These are phyloP conservation scores for Hyperopisus bebe DNA, from an alignment of 2,113 vertebrate genomes.

Conservation along the genomic window DNA sequence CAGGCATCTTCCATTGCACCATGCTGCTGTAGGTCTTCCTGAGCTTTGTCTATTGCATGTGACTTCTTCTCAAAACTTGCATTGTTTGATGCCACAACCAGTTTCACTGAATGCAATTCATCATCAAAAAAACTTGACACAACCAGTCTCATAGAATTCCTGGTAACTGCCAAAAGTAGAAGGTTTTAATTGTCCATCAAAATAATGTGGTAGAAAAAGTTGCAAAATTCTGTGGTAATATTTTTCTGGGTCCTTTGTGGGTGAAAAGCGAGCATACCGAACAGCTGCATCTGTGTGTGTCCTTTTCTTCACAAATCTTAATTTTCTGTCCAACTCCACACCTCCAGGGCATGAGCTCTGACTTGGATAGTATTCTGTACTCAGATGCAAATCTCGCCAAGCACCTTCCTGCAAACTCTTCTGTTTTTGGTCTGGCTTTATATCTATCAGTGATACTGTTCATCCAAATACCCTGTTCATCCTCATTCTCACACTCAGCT, in stretches of 20 bases:
- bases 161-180: neutral
- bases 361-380: neutral
- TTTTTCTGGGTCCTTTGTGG: neutral
- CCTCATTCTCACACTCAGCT: neutral
- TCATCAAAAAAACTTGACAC: too few relatives aligned
- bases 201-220: neutral
- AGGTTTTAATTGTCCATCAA: neutral
- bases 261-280: neutral
- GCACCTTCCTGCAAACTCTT: neutral
- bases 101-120: too few relatives aligned
- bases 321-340: neutral
- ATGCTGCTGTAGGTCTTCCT: too few relatives aligned
- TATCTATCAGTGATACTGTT: neutral
- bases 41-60: too few relatives aligned
- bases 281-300: neutral
- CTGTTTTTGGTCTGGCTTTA: neutral
- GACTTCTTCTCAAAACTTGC: too few relatives aligned
- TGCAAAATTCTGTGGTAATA: neutral
- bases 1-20: too few relatives aligned
- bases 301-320: neutral
- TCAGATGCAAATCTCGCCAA: neutral
- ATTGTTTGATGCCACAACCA: too few relatives aligned
- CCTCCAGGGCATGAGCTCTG: neutral
- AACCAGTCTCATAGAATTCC: too few relatives aligned
- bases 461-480: neutral